Conservation (phyloP, 2,797 vertebrate genomes). For the Falco naumanni region DNA sequence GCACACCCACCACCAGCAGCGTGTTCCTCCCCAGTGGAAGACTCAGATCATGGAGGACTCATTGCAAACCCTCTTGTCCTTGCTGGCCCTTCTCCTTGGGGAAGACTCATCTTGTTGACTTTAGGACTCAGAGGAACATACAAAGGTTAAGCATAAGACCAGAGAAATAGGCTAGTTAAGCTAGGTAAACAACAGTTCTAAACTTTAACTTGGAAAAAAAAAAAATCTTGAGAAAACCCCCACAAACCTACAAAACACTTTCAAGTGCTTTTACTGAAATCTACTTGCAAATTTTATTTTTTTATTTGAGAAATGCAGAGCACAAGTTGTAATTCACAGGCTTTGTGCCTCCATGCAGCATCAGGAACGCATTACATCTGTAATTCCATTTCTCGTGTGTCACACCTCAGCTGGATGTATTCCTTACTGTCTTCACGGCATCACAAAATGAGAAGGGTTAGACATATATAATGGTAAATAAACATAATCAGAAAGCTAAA, state of each 20-base stretch:
- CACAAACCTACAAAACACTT: not conserved
- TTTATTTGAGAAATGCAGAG: not conserved
- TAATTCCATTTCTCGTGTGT: not conserved
- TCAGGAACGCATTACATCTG: not conserved
- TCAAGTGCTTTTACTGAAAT: not conserved
- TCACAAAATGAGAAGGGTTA: not conserved
- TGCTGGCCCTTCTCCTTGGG: not conserved
- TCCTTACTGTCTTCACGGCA: not conserved
- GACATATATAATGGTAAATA: not conserved
- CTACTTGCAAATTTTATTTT: fast-evolving
- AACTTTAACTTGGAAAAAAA: not conserved
- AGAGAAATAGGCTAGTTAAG: not conserved
- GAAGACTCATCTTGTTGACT: not conserved
- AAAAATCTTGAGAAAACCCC: not conserved
- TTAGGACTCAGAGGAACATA: not conserved
- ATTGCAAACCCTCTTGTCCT: not conserved
- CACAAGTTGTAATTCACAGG: not conserved
- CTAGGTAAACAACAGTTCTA: not conserved
- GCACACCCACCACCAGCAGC: fast-evolving
- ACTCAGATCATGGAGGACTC: fast-evolving
- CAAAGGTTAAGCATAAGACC: not conserved
- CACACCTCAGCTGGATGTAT: not conserved
- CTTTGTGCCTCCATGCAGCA: not conserved
- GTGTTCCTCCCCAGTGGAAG: not conserved
- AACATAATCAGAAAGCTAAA: not conserved